phyloP scores from a whole-genome alignment of 2,797 vertebrate genomes.

The Poeciliopsis presidionis region DNA sequence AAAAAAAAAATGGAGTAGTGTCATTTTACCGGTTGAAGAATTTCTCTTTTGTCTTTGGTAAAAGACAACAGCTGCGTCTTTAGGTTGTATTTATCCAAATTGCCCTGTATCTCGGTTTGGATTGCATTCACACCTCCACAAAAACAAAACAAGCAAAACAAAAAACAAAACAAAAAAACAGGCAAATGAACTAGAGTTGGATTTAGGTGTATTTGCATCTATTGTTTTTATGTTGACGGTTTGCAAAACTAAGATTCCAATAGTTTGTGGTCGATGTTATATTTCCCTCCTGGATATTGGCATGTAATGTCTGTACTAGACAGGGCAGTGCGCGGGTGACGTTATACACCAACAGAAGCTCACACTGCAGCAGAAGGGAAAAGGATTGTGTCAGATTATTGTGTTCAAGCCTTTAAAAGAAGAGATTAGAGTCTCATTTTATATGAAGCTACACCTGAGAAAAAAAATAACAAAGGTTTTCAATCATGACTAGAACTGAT shows the following conservation, averaged over 20 bases:
- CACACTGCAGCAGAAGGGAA: constrained; percentile 29
- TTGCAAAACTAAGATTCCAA: neutral
- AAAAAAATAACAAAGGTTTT: constrained; percentile 42
- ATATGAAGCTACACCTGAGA: constrained; percentile 44
- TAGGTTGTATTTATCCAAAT: no score
- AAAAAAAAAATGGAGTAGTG: no score
- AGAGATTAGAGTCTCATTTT: constrained; percentile 66
- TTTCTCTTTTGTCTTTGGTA: no score
- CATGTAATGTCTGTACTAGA: constrained; percentile 34
- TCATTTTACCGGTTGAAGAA: no score
- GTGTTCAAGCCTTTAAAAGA: constrained; percentile 43
- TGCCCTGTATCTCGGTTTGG: no score
- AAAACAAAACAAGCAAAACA: no score
- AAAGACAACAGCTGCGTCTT: no score
- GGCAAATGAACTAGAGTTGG: no score
- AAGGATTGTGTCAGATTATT: constrained; percentile 55
- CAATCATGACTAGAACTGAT: constrained; percentile 70
- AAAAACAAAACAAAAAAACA: no score
- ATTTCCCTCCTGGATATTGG: constrained; percentile 5
- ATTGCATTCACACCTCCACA: no score
- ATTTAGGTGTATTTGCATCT: neutral
- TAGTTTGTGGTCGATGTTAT: neutral
- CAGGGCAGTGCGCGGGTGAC: constrained; percentile 37
- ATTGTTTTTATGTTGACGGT: neutral
- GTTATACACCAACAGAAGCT: constrained; percentile 52